Evolutionary conservation across 2,113 vertebrate genomes (phyloP), one percentile per base, ranked within the genome.

Genomic region (Sus scrofa): DNA sequence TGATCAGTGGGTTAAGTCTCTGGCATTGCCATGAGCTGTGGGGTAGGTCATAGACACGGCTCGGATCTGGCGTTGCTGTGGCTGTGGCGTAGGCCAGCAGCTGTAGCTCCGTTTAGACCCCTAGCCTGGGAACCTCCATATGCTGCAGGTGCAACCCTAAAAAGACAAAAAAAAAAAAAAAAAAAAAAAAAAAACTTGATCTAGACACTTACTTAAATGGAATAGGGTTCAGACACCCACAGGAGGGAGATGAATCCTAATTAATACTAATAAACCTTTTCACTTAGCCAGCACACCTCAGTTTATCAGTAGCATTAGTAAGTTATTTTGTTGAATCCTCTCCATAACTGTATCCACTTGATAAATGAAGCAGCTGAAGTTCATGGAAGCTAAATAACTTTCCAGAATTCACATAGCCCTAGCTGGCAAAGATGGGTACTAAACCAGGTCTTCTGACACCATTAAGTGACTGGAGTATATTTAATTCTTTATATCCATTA

Each of bases 221-320:
- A 92, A 60, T 50, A 39, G 78, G 39, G 19, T 85, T 19, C 26
- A 67, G 34, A 67, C 34, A 56, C 12, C 39, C 67, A 91, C 14
- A 71, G 26, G 62, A 50, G 70, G 83, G 75, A 91, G n/a, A 50
- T 30, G n/a, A 70, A 77, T 71, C 83, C n/a, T 77, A 87, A 82
- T 85, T 70, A 89, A 83, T n/a, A 91, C 16, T 63, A 79, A 91
- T n/a, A 91, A 27, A 39, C 34, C 22, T n/a, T 81, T 89, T 93
- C 15, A 37, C 24, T 37, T 77, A 77, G 62, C 34, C n/a, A 65
- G 24, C n/a, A 37, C 37, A 24, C 27, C 32, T 94, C 37, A 52
- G 22, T 79, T 94, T 95, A 91, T n/a, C 93, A 94, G 86, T 60
- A 90, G 13, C 86, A 87, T 84, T 10, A 87, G 13, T 86, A 88